Conservation (phyloP, 1,140 invertebrate genomes). For the Temnothorax curvispinosus region DNA sequence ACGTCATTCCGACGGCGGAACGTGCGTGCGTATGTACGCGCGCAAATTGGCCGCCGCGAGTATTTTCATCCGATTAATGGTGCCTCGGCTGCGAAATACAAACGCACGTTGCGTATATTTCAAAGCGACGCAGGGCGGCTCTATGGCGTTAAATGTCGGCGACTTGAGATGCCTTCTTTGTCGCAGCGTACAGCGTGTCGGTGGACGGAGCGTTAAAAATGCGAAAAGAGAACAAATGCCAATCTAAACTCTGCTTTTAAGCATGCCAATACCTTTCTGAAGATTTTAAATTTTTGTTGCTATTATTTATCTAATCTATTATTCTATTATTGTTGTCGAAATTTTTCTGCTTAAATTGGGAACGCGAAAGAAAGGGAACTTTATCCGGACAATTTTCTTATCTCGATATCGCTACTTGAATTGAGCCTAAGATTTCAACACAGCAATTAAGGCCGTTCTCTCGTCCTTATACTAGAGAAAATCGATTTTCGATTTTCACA, state of each 20-base stretch:
- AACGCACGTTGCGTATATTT: slow-evolving; percentile 48
- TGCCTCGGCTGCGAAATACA: slow-evolving; percentile 44
- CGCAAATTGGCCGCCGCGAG: slow-evolving; percentile 56
- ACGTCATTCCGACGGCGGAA: slow-evolving; percentile 62
- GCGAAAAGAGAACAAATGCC: neutral
- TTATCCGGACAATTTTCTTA: neutral
- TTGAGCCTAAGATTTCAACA: neutral
- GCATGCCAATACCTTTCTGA: neutral
- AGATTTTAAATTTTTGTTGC: neutral
- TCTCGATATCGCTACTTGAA: neutral
- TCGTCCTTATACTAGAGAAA: no score
- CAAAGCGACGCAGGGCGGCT: slow-evolving; percentile 11
- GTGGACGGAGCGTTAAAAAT: slow-evolving; percentile 2
- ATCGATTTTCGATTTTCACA: no score
- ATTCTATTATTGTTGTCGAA: neutral
- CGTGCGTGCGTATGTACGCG: slow-evolving; percentile 3
- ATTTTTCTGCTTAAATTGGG: neutral
- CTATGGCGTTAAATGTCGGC: slow-evolving; percentile 34
- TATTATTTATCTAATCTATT: neutral
- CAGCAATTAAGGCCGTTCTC: neutral
- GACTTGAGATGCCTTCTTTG: slow-evolving; percentile 11
- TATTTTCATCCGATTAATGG: slow-evolving; percentile 70
- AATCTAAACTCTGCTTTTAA: neutral
- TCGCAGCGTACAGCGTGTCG: neutral
- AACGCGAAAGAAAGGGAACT: no score